Evolutionary conservation across 1,140 invertebrate species (phyloP).

Genomic region (Solenopsis fugax): DNA sequence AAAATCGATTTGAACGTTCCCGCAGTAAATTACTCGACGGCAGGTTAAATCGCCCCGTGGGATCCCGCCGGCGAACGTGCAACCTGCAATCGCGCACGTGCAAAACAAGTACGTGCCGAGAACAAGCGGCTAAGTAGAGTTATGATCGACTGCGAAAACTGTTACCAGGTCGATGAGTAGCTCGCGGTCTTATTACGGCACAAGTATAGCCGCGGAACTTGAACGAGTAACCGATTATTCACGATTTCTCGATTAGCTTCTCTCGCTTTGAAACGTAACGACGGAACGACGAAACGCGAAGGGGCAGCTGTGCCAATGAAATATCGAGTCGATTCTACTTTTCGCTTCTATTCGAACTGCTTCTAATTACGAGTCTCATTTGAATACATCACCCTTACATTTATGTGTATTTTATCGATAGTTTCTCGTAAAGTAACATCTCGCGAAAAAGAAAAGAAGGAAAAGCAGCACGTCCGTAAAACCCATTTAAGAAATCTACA

Average conservation of each 20-base stretch:
- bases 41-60: conserved; percentile 55
- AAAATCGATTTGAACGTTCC: conserved; percentile 57
- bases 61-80: conserved; percentile 36
- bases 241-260: conserved; percentile 4
- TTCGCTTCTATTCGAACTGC: neutral
- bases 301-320: neutral
- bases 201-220: conserved; percentile 23
- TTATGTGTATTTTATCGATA: neutral
- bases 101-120: conserved; percentile 61
- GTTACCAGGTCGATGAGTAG: conserved; percentile 49
- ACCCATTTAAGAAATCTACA: neutral
- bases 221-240: conserved; percentile 18
- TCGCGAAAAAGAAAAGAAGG: neutral
- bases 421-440: neutral
- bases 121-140: conserved; percentile 60
- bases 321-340: neutral
- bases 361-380: neutral
- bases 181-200: conserved; percentile 38
- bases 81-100: conserved; percentile 60
- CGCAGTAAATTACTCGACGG: conserved; percentile 60
- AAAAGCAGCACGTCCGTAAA: neutral
- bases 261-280: neutral
- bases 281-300: neutral
- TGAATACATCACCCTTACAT: neutral
- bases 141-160: conserved; percentile 59